Evolutionary conservation across 2,888 invertebrate species (phyloP).

Genomic region (Melanargia galathea): DNA sequence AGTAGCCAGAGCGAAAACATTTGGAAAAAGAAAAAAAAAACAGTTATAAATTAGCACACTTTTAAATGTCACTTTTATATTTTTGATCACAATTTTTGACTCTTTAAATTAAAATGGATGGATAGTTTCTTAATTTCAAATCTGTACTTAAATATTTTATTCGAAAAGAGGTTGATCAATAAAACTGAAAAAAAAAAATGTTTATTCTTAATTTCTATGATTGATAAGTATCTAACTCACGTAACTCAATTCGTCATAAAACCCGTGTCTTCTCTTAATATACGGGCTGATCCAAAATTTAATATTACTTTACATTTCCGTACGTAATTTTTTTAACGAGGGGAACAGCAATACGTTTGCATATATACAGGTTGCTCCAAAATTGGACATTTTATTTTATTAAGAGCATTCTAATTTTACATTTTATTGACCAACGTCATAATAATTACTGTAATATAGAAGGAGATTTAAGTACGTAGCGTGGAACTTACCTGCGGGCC

Average conservation of each 20-base stretch:
- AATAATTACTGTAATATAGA: not conserved
- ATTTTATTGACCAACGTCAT: slow-evolving; percentile 17
- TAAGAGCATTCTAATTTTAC: too few relatives aligned
- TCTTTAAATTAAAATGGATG: not conserved
- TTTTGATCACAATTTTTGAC: slow-evolving; percentile 9
- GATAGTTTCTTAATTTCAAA: not conserved
- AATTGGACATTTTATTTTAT: too few relatives aligned
- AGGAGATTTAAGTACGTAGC: not conserved
- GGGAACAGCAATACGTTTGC: too few relatives aligned
- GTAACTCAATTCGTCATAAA: too few relatives aligned
- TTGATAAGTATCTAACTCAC: too few relatives aligned
- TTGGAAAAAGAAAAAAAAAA: slow-evolving; percentile 57
- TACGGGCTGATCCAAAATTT: too few relatives aligned
- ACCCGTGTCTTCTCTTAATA: too few relatives aligned
- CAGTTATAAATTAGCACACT: slow-evolving; percentile 59
- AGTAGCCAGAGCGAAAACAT: slow-evolving; percentile 81
- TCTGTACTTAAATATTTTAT: too few relatives aligned
- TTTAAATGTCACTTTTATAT: slow-evolving; percentile 38
- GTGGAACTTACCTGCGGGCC: slow-evolving; percentile 61
- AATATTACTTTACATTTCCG: too few relatives aligned
- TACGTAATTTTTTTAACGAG: too few relatives aligned
- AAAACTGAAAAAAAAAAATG: not conserved
- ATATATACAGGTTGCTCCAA: too few relatives aligned
- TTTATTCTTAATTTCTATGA: too few relatives aligned
- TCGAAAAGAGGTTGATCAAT: slow-evolving; percentile 9